Base-by-base conservation (phyloP, 1,140 invertebrate genomes). In the Conopomorpha cramerella region DNA sequence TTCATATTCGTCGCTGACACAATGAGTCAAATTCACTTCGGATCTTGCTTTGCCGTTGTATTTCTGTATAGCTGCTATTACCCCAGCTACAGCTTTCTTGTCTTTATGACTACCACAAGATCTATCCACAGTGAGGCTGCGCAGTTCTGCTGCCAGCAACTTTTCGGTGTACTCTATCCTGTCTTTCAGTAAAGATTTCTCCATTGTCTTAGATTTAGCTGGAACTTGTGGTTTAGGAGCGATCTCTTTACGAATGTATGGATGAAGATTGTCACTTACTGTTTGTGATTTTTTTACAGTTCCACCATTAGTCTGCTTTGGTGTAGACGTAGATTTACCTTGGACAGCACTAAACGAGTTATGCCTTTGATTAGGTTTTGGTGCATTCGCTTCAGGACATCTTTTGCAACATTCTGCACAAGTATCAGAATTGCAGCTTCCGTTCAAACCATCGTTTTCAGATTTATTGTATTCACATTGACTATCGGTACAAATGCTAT, bases 1-100 rank as follows among this genome's bases (percentile, higher is more conserved):
- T 55, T 91, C 89, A 51, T 89, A 88, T 10, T 86, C 82, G 50
- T 84, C 81, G 26, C 86, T 80, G 23, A 65, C 61, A 34, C 80
- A 64, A 41, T 77, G 78, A 19, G 71, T 78, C 4, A 83, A 62
- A 49, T 80, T 74, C 30, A 80, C 56, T 45, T 80, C 68, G 26
- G 81, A 78, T 77, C 81, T 61, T 49, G 83, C 70, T 76, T 86
- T 78, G 43, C 78, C 55, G 41, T 72, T 38, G 49, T 71, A 68
- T 39, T 62, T 68, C 35, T 67, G 60, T 16, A 51, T 45, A 30
- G 55, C 46, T 10, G 46, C 41, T 13, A 49, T 40, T n/a, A 51
- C 44, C 23, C 46, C 61, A 14, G 53, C 30, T 4, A 33, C 33
- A 1, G 34, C 33, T 19, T 49, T 59, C 50, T 53, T 57, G 7